These are phyloP conservation scores for Palloptera scutellata DNA, from an alignment of 2,888 invertebrate genomes.

Conservation along the genomic window DNA sequence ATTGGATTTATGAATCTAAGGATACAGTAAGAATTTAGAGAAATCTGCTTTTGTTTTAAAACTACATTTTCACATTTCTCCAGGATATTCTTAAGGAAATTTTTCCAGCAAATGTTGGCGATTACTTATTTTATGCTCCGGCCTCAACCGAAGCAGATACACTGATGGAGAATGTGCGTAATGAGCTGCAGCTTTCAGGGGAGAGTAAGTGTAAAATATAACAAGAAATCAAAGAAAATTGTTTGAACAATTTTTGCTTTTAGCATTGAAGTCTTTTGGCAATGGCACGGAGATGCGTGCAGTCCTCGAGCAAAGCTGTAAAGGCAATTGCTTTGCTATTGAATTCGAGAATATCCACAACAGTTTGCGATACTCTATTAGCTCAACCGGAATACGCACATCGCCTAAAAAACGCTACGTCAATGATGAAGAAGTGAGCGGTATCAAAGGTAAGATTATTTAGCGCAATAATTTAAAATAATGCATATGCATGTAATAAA, in stretches of 20 bases:
- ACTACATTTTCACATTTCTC: constrained; percentile 4
- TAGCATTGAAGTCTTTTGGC: constrained; percentile 27
- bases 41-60: background rate
- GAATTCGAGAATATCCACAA: constrained; percentile 42
- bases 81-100: constrained; percentile 45
- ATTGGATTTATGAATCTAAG: constrained; percentile 29
- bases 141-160: constrained; percentile 37
- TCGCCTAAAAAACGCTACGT: constrained; percentile 59
- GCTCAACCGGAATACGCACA: constrained; percentile 60
- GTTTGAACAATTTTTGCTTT: background rate
- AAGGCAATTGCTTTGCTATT: constrained; percentile 53
- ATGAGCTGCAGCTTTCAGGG: constrained; percentile 44
- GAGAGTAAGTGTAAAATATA: constrained; percentile 44
- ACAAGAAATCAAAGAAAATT: background rate
- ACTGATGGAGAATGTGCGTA: constrained; percentile 51
- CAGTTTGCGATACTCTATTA: constrained; percentile 65
- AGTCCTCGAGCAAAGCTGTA: constrained; percentile 50
- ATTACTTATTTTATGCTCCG: constrained; percentile 53
- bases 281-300: constrained; percentile 46
- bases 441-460: constrained; percentile 48
- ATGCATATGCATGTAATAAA: background rate
- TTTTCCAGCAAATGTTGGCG: constrained; percentile 50
- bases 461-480: background rate
- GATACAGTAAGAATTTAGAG: constrained; percentile 30
- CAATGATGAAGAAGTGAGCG: constrained; percentile 55